Base-by-base conservation (phyloP, 2,113 vertebrate species). In the Labrus mixtus region DNA sequence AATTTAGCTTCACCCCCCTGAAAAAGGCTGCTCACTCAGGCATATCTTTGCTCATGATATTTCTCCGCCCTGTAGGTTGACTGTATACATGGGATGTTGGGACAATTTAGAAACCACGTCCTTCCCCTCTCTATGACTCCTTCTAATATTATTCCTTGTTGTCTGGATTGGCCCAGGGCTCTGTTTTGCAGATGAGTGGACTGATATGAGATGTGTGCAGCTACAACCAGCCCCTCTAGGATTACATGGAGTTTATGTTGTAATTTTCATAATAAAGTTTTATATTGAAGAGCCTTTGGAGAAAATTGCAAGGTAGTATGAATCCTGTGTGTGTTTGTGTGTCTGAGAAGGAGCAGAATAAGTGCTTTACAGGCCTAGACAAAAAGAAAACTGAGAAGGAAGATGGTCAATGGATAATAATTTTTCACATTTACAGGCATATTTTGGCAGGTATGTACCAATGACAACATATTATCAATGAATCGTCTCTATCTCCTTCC, bases 241-340 rank as follows among this genome's bases (percentile, higher is more conserved):
- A 75, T 84, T 77, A 78, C 37, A 56, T 43, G 41, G 68, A 64
- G 57, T 61, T 59, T 54, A 59, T 78, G 45, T 20, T 2, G 33
- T 56, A 74, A 77, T 81, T 77, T 54, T 65, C 58, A 76, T 53
- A 72, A 75, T 72, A 65, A 79, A 68, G 43, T 78, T 78, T 85
- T 65, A 73, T 78, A 73, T 69, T 51, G 29, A 76, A 55, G 51
- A 76, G 57, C n/a, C 68, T 73, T 70, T 54, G 39, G 46, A 62
- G 69, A 76, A 86, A 84, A 75, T 80, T 78, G 61, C 61, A 57
- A 70, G 39, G 51, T 19, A 36, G n/a, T 22, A 53, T 68, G 51
- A 55, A 37, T 56, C 54, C 6, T 69, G 23, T 63, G 45, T 3
- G 13, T 67, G 51, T 48, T 20, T 66, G 66, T 60, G 46, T 57